phyloP scores from a whole-genome alignment of 1,140 invertebrate species.

The Formica exsecta region DNA sequence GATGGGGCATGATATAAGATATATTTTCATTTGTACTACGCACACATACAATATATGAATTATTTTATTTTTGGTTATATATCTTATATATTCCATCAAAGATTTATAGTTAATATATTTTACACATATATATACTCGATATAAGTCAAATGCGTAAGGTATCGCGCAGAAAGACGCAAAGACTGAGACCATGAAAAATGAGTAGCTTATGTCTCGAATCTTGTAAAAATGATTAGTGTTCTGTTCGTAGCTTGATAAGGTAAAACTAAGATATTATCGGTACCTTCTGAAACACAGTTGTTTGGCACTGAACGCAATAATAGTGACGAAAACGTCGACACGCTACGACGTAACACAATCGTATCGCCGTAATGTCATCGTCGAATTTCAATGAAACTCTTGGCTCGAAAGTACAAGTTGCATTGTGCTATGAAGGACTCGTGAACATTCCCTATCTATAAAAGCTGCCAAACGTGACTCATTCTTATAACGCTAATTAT shows the following conservation, averaged over 20 bases:
- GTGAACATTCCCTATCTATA: constrained; percentile 3
- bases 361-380: constrained; percentile 49
- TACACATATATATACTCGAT: no score
- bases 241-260: not conserved
- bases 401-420: constrained; percentile 10
- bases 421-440: not conserved
- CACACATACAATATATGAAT: not conserved
- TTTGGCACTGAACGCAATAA: constrained; percentile 69
- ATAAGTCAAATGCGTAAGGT: not conserved
- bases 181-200: not conserved
- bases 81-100: not conserved
- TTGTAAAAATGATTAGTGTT: constrained; percentile 35
- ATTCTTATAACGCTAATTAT: not conserved
- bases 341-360: constrained; percentile 47
- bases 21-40: not conserved
- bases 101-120: not conserved
- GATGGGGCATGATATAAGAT: not conserved
- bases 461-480: constrained; percentile 3
- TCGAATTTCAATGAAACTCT: constrained; percentile 42
- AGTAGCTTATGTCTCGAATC: not conserved
- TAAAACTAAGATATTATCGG: constrained; percentile 69
- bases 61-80: not conserved
- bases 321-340: constrained; percentile 65
- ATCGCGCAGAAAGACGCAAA: not conserved
- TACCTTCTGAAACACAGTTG: constrained; percentile 60